phyloP scores from a whole-genome alignment of 2,797 vertebrate genomes.

The Sebastes baramenuke region DNA sequence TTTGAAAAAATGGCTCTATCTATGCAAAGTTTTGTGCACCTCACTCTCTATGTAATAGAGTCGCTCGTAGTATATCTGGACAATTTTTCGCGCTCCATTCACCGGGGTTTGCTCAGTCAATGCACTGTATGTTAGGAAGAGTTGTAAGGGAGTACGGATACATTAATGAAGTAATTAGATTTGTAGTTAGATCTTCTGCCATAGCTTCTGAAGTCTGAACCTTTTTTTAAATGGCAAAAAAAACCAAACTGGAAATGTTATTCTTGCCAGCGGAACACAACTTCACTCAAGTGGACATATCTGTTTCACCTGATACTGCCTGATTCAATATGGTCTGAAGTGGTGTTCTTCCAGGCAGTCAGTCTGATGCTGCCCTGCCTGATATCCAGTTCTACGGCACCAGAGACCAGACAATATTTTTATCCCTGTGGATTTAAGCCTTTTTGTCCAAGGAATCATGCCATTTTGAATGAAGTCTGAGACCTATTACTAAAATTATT shows the following conservation, averaged over 20 bases:
- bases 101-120: too few relatives aligned
- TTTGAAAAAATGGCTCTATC: too few relatives aligned
- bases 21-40: too few relatives aligned
- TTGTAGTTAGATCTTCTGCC: too few relatives aligned
- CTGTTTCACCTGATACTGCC: background rate
- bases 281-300: conserved; percentile 1
- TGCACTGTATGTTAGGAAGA: too few relatives aligned
- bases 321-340: conserved; percentile 8
- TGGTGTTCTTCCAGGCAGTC: background rate
- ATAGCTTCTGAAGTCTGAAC: background rate
- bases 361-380: background rate
- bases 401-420: background rate
- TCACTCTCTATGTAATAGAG: too few relatives aligned
- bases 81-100: too few relatives aligned
- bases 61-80: too few relatives aligned
- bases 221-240: background rate
- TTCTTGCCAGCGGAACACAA: background rate
- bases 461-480: background rate
- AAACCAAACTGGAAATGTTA: background rate
- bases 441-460: background rate
- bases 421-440: background rate
- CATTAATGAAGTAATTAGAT: background rate
- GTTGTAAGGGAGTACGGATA: background rate
- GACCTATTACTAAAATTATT: background rate
- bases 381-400: background rate